Evolutionary conservation across 2,113 vertebrate species (phyloP), one percentile per base, ranked within the genome.

Genomic region (Etheostoma cragini): DNA sequence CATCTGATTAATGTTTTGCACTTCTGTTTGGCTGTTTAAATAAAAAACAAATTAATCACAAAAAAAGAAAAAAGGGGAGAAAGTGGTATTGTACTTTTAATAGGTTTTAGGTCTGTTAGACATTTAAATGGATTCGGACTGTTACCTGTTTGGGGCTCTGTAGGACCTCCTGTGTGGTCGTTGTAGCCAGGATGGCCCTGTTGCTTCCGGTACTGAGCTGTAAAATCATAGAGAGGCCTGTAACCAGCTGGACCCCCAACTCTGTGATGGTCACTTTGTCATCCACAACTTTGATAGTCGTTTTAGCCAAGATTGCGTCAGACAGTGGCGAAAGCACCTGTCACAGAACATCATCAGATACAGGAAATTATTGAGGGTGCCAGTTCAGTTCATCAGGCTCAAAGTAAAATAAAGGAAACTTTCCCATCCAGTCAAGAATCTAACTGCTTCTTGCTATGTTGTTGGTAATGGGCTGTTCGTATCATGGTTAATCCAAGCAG

Each of bases 231-330:
- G 97, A 96, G 81, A 98, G 92, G 0, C 96, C 96, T 0, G 97
- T 93, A 56, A 98, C 96, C 91, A 98, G 87, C 88, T 98, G 97
- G 85, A 98, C 95, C 2, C 96, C 96, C 16, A 98, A 92, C 88
- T 97, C 96, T 1, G 97, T 96, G 78, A 98, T 95, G 30, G 96
- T 96, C 94, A 99, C 97, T 92, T 97, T 99, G 88, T 98, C 97
- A 0, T 98, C 97, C 77, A 97, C 92, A 46, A 98, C 97, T 0
- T 94, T 96, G 90, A 98, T 93, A 0, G 96, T 97, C 94, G 96
- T 98, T 77, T 98, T 97, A 0, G 96, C 97, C 93, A 98, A 70
- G 85, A 98, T 96, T 73, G 95, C 90, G 1, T 98, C 96, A 0
- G 97, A 97, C 35, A 98, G 94, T 0, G 97, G 97, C 5, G 97